phyloP scores from a whole-genome alignment of 2,113 vertebrate species.

The Ondatra zibethicus region DNA sequence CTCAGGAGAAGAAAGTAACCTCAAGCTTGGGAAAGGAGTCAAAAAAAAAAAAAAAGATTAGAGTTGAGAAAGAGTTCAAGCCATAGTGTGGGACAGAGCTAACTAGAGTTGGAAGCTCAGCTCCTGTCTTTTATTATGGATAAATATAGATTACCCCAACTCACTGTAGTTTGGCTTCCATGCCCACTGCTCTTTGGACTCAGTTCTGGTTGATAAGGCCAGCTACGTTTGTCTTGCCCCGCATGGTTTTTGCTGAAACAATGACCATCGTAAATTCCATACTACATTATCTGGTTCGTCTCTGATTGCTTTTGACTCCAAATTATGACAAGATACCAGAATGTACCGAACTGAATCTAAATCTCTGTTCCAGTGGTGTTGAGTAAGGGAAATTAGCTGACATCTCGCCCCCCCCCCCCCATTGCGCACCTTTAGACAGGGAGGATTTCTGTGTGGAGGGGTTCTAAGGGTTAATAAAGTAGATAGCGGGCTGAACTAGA shows the following conservation, averaged over 20 bases:
- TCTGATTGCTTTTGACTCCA: slow-evolving; percentile 20
- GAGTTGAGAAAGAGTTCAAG: neutral
- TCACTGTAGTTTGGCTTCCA: neutral
- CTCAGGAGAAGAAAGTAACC: neutral
- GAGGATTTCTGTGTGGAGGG: neutral
- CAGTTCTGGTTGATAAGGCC: neutral
- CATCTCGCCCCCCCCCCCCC: neutral
- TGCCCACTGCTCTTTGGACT: fast-evolving
- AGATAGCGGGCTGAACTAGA: neutral
- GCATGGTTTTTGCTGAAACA: neutral
- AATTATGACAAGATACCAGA: neutral
- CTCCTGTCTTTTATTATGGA: neutral
- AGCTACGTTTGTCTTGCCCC: neutral
- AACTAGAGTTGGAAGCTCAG: neutral
- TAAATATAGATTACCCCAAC: neutral
- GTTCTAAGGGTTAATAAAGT: neutral
- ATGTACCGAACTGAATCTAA: neutral
- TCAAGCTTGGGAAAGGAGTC: neutral
- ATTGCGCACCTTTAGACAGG: neutral
- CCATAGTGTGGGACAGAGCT: neutral
- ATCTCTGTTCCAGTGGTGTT: neutral
- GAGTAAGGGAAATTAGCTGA: neutral
- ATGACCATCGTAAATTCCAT: neutral
- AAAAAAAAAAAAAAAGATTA: neutral
- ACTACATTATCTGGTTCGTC: neutral